These are phyloP conservation scores for Platalea minor DNA, from an alignment of 2,797 vertebrate genomes.

Conservation along the genomic window DNA sequence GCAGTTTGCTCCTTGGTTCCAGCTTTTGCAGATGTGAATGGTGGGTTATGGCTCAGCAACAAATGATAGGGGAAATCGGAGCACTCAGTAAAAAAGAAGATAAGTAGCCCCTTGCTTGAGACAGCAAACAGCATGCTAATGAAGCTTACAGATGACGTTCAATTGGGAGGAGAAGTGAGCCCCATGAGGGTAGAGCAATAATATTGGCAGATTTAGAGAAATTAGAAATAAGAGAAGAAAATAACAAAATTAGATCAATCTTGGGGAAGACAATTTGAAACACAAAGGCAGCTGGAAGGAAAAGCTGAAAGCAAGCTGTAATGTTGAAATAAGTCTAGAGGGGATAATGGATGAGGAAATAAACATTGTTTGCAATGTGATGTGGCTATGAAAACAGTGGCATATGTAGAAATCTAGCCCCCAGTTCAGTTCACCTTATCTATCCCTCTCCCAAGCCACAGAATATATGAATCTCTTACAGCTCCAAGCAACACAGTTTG, in stretches of 20 bases:
- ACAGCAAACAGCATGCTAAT: background rate
- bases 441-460: background rate
- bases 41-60: background rate
- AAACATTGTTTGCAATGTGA: background rate
- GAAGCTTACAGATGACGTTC: conserved; percentile 39
- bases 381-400: background rate
- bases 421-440: background rate
- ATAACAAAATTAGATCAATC: conserved; percentile 54
- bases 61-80: background rate
- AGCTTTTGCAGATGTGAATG: background rate
- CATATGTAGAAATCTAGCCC: background rate
- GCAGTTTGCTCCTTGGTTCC: background rate
- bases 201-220: conserved; percentile 28
- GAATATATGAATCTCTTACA: background rate
- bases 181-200: background rate
- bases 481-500: background rate
- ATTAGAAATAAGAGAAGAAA: conserved; percentile 52
- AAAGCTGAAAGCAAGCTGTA: conserved; percentile 12
- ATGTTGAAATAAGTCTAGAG: conserved; percentile 4
- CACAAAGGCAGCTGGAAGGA: conserved; percentile 24
- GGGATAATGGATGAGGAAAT: conserved; percentile 13
- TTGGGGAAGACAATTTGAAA: conserved; percentile 30
- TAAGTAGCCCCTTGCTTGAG: background rate
- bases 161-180: background rate
- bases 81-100: background rate